phyloP scores from a whole-genome alignment of 1,140 invertebrate species.

The Drosophila erecta region DNA sequence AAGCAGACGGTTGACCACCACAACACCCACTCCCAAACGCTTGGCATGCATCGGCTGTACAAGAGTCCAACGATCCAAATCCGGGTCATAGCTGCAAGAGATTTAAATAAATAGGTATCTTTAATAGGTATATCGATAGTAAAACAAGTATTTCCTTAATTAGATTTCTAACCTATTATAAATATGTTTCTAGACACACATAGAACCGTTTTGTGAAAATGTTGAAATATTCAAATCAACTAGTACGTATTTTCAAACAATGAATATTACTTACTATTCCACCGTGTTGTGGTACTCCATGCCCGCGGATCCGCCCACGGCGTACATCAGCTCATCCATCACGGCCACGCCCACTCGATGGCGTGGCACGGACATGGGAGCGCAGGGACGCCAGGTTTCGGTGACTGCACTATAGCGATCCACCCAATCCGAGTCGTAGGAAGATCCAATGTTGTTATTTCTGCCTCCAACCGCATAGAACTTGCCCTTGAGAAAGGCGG shows the following conservation, averaged over 20 bases:
- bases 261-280: conserved; percentile 89
- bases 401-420: conserved; percentile 86
- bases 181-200: no score
- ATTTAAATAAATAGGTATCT: not conserved
- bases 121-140: no score
- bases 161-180: no score
- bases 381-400: conserved; percentile 90
- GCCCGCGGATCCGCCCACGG: conserved; percentile 94
- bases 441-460: conserved; percentile 93
- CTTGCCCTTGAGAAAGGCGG: conserved; percentile 91
- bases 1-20: conserved; percentile 92
- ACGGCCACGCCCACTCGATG: conserved; percentile 96
- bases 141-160: no score
- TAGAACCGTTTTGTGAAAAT: no score
- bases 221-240: not conserved
- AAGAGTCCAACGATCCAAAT: conserved; percentile 92
- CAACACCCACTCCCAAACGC: conserved; percentile 93
- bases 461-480: conserved; percentile 96
- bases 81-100: conserved; percentile 91
- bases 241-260: not conserved
- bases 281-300: conserved; percentile 93
- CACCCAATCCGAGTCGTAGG: conserved; percentile 92
- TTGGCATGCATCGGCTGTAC: conserved; percentile 93
- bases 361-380: conserved; percentile 92
- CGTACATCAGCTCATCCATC: conserved; percentile 95